Conservation (phyloP, 2,113 vertebrate species). For the Coracopsis vasa region DNA sequence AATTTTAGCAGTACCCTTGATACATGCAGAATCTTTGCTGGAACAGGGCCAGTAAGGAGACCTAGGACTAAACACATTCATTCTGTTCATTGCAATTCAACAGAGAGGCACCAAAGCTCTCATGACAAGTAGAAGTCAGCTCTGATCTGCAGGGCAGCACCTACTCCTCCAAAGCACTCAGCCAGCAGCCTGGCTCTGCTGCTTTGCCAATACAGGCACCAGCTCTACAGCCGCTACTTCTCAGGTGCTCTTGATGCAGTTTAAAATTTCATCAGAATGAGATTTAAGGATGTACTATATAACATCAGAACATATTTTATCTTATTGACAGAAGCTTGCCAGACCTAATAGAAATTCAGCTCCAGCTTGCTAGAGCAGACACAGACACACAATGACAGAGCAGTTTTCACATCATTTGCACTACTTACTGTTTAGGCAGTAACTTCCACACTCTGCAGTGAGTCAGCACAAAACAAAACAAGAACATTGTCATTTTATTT, state of each 20-base stretch:
- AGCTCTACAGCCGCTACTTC: not conserved
- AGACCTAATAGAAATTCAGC: not conserved
- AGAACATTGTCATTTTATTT: constrained; percentile 56
- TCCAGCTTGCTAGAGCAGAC: not conserved
- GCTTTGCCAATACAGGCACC: not conserved
- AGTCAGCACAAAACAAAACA: constrained; percentile 80
- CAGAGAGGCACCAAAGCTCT: not conserved
- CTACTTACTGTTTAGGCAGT: constrained; percentile 97
- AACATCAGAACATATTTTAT: not conserved
- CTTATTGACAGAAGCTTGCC: not conserved
- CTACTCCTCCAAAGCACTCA: not conserved
- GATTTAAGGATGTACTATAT: not conserved
- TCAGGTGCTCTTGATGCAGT: not conserved
- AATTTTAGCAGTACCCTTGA: not conserved
- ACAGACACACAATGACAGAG: constrained; percentile 3
- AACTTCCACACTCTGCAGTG: constrained; percentile 92
- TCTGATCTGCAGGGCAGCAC: not conserved
- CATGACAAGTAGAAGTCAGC: not conserved
- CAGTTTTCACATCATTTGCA: not conserved
- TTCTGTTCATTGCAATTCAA: rapidly evolving
- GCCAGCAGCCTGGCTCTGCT: not conserved
- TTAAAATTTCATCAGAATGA: not conserved
- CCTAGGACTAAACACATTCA: not conserved
- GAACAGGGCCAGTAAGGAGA: not conserved
- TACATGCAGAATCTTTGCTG: not conserved